phyloP scores from a whole-genome alignment of 2,888 invertebrate genomes.

The Himalopsyche anomala region DNA sequence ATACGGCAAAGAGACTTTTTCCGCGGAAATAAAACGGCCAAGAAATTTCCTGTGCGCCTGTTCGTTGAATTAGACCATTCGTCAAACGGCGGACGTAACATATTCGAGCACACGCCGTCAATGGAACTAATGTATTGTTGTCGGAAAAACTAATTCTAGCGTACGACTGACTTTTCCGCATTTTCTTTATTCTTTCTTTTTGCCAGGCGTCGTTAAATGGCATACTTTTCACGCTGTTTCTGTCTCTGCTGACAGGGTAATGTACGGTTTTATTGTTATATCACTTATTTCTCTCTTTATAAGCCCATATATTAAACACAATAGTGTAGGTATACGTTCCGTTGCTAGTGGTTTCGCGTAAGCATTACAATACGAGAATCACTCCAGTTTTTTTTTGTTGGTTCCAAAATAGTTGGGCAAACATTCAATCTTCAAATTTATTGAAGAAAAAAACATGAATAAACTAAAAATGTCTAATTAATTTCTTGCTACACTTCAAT shows the following conservation, averaged over 20 bases:
- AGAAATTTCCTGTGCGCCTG: neutral
- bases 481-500: too few species aligned
- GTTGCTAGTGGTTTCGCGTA: too few species aligned
- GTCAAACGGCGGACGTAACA: conserved; percentile 31
- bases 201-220: neutral
- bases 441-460: too few species aligned
- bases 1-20: neutral
- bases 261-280: conserved; percentile 7
- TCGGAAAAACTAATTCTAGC: conserved; percentile 27
- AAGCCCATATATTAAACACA: neutral
- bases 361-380: too few species aligned
- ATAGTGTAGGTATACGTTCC: too few species aligned
- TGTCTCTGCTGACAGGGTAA: neutral
- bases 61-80: conserved; percentile 5
- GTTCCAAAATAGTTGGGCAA: too few species aligned
- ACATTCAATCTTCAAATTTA: too few species aligned
- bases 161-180: conserved; percentile 6
- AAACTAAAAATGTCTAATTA: too few species aligned
- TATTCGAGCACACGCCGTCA: conserved; percentile 26
- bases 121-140: conserved; percentile 34
- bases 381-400: too few species aligned
- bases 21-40: neutral
- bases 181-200: conserved; percentile 8
- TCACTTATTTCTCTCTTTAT: conserved; percentile 8
- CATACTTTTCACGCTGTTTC: conserved; percentile 30